These are phyloP conservation scores for Aurelia coerulea DNA, from an alignment of 30 jellyfish, hydroid and myxozoan genomes.

Conservation along the genomic window DNA sequence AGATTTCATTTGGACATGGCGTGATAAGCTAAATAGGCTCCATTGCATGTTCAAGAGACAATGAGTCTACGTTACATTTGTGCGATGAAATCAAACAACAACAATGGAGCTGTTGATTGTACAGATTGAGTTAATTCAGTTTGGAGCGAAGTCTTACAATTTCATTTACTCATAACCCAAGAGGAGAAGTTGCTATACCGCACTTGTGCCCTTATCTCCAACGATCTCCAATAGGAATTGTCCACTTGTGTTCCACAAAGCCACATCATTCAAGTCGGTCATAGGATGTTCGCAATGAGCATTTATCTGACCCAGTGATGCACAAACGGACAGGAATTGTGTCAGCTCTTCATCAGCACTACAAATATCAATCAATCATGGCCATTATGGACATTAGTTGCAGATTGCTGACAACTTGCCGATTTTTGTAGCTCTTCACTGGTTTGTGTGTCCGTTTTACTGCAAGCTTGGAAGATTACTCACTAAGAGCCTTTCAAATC, in stretches of 20 bases:
- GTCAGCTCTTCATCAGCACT: slow-evolving; percentile 17
- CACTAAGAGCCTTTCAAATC: too few relatives aligned
- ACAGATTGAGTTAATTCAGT: slow-evolving; percentile 16
- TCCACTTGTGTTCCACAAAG: slow-evolving; percentile 54
- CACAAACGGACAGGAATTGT: slow-evolving; percentile 55
- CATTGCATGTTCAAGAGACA: slow-evolving; percentile 21
- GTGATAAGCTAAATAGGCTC: slow-evolving; percentile 55
- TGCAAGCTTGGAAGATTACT: too few relatives aligned
- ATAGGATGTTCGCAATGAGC: slow-evolving; percentile 11
- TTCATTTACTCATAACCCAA: slow-evolving; percentile 19
- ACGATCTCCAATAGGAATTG: slow-evolving; percentile 22
- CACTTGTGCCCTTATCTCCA: slow-evolving; percentile 33
- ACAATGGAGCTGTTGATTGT: slow-evolving; percentile 5
- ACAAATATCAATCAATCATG: background rate
- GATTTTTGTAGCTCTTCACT: too few relatives aligned
- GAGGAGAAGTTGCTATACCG: slow-evolving; percentile 31
- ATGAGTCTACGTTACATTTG: slow-evolving; percentile 7
- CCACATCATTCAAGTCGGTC: slow-evolving; percentile 55
- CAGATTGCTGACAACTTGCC: background rate
- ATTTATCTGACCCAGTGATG: slow-evolving; percentile 57
- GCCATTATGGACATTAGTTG: background rate
- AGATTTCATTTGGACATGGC: slow-evolving; percentile 46
- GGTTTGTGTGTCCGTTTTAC: too few relatives aligned
- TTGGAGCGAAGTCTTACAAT: slow-evolving; percentile 15
- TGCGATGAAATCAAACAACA: background rate